phyloP scores from a whole-genome alignment of 2,797 vertebrate species.

The Bradypodion pumilum region DNA sequence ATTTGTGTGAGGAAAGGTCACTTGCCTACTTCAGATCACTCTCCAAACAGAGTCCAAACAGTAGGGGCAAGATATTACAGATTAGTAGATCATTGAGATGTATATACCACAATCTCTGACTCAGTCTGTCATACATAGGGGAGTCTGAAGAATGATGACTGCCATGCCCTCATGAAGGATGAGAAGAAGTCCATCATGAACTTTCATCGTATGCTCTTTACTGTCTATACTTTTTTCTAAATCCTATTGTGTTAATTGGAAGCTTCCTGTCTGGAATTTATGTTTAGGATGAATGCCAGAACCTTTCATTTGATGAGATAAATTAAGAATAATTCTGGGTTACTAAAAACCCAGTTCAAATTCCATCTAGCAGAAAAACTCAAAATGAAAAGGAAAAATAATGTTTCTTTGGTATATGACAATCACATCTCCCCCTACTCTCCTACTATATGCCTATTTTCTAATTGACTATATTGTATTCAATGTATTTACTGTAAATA shows the following conservation, averaged over 20 bases:
- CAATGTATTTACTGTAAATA: conserved; percentile 62
- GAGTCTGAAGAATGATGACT: not conserved
- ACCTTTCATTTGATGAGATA: not conserved
- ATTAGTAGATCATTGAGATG: not conserved
- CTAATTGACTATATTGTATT: conserved; percentile 49
- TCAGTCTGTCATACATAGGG: not conserved
- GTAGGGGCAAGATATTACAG: not conserved
- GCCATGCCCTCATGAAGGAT: not conserved
- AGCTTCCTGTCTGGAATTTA: not conserved
- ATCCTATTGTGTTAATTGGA: not conserved
- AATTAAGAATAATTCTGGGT: not conserved
- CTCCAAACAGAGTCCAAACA: not conserved
- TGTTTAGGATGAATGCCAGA: not conserved
- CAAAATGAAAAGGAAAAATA: conserved; percentile 2
- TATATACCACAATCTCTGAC: not conserved
- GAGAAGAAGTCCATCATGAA: not conserved
- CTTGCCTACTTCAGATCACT: not conserved
- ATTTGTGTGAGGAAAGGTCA: too few species aligned
- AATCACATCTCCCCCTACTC: conserved; percentile 37
- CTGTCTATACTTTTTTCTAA: not conserved
- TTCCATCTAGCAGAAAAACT: not conserved
- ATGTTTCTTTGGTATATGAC: conserved; percentile 23
- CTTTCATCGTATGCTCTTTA: not conserved
- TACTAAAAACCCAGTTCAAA: not conserved
- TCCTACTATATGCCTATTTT: conserved; percentile 54